Evolutionary conservation across 2,888 invertebrate genomes (phyloP).

Genomic region (Chaetoderma sp.): DNA sequence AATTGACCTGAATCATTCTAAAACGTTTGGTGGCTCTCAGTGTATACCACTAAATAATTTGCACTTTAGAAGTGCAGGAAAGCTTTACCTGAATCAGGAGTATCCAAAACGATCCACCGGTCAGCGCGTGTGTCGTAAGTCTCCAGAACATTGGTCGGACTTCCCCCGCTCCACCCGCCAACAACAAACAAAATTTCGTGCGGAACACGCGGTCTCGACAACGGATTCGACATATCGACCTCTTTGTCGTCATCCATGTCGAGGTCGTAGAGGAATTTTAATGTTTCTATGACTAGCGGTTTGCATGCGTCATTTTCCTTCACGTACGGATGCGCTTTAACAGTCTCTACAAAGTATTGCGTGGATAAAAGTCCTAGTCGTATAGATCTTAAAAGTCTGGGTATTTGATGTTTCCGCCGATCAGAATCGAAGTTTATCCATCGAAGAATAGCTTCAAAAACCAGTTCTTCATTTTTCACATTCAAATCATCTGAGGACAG

Average conservation of each 20-base stretch:
- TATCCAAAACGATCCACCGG: slow-evolving; percentile 61
- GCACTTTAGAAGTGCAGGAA: too few species aligned
- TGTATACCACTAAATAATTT: too few species aligned
- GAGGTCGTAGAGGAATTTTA: slow-evolving; percentile 91
- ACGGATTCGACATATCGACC: slow-evolving; percentile 72
- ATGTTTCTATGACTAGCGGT: slow-evolving; percentile 89
- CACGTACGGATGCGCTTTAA: slow-evolving; percentile 84
- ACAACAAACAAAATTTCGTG: slow-evolving; percentile 71
- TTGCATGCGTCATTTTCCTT: slow-evolving; percentile 80
- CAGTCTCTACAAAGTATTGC: slow-evolving; percentile 89
- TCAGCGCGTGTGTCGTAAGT: slow-evolving; percentile 68
- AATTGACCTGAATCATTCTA: too few species aligned
- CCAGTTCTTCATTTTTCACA: slow-evolving; percentile 65
- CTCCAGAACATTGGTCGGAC: slow-evolving; percentile 77
- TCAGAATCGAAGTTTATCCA: slow-evolving; percentile 88
- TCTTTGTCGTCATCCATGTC: slow-evolving; percentile 86
- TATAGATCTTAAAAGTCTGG: slow-evolving; percentile 71
- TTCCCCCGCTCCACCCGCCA: slow-evolving; percentile 79
- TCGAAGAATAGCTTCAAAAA: slow-evolving; percentile 73
- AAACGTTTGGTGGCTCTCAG: too few species aligned
- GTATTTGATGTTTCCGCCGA: slow-evolving; percentile 80
- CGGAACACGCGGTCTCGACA: slow-evolving; percentile 79
- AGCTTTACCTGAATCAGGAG: slow-evolving; percentile 51
- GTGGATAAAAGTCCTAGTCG: slow-evolving; percentile 79
- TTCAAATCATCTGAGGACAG: slow-evolving; percentile 64